phyloP scores from a whole-genome alignment of 1,140 invertebrate genomes.

The Formica exsecta region DNA sequence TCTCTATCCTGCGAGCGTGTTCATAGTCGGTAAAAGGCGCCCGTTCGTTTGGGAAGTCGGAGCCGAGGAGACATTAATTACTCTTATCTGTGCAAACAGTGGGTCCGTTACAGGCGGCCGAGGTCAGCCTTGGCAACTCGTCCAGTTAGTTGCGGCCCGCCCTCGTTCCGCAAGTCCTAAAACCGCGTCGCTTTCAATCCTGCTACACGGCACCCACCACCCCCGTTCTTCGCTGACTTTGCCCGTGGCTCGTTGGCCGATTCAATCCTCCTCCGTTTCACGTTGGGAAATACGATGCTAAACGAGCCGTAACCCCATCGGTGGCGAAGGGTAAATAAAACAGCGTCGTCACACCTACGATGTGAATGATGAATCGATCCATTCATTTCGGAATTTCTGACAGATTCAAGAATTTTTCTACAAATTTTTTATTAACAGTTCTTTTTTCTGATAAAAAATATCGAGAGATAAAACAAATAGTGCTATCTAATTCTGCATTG shows the following conservation, averaged over 20 bases:
- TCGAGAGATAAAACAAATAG: not conserved
- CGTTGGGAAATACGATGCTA: conserved; percentile 55
- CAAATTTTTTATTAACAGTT: conserved; percentile 5
- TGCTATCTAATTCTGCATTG: not conserved
- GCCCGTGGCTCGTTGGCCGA: conserved; percentile 19
- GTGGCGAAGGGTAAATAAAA: conserved; percentile 46
- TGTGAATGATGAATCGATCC: conserved; percentile 40
- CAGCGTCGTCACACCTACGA: conserved; percentile 4
- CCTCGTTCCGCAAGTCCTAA: conserved; percentile 74
- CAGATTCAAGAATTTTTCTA: not conserved
- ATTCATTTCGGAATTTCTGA: not conserved
- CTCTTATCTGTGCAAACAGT: conserved; percentile 80
- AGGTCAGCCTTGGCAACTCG: conserved; percentile 67
- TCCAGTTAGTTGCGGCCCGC: conserved; percentile 72
- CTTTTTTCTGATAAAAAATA: not conserved
- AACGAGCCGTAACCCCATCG: conserved; percentile 64
- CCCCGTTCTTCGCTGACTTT: conserved; percentile 29
- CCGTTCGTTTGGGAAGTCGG: conserved; percentile 47
- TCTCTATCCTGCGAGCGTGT: not conserved
- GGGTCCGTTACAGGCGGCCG: conserved; percentile 74
- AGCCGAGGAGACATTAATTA: conserved; percentile 78
- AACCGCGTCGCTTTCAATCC: conserved; percentile 77
- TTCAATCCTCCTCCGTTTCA: conserved; percentile 33
- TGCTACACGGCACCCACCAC: conserved; percentile 2
- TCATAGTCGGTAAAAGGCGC: conserved; percentile 45